A percentile compares a stretch with the other conserved stretches of the same genome.
Evolutionary conservation across 2,113 vertebrate species (phyloP).

Genomic region (Rallus limicola): DNA sequence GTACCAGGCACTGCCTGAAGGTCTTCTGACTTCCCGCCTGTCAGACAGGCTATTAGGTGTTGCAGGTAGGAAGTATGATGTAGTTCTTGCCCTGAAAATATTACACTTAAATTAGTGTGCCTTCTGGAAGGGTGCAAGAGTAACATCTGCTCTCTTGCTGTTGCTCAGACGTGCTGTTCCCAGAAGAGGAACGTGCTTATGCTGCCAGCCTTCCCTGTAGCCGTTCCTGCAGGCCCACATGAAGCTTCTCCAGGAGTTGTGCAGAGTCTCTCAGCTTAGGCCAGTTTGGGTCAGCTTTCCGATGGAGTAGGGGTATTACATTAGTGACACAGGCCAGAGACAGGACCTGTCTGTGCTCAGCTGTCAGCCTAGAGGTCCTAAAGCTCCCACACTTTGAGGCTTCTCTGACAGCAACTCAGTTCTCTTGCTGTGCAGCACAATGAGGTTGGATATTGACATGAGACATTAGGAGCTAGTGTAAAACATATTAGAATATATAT

Average conservation of each 20-base stretch:
- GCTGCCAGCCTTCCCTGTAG: not conserved
- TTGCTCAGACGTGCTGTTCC: not conserved
- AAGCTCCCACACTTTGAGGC: not conserved
- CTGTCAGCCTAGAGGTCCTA: not conserved
- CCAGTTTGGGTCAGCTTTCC: accelerated
- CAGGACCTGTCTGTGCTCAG: not conserved
- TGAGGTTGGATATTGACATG: not conserved
- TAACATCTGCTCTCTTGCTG: not conserved
- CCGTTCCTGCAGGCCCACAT: not conserved
- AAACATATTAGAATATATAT: not conserved
- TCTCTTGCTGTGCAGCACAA: not conserved
- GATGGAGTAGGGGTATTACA: not conserved
- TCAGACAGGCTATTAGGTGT: not conserved
- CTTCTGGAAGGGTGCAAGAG: not conserved
- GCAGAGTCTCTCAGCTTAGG: not conserved
- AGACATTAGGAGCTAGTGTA: not conserved
- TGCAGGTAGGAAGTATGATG: not conserved
- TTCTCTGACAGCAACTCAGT: not conserved
- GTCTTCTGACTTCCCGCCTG: not conserved
- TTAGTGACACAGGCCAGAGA: not conserved
- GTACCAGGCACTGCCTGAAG: not conserved
- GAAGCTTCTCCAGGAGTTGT: not conserved
- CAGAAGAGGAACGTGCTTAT: not conserved
- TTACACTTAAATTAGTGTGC: not conserved
- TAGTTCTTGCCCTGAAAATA: not conserved